These are phyloP conservation scores for Danio kyathit DNA, from an alignment of 2,797 vertebrate genomes.

Conservation along the genomic window DNA sequence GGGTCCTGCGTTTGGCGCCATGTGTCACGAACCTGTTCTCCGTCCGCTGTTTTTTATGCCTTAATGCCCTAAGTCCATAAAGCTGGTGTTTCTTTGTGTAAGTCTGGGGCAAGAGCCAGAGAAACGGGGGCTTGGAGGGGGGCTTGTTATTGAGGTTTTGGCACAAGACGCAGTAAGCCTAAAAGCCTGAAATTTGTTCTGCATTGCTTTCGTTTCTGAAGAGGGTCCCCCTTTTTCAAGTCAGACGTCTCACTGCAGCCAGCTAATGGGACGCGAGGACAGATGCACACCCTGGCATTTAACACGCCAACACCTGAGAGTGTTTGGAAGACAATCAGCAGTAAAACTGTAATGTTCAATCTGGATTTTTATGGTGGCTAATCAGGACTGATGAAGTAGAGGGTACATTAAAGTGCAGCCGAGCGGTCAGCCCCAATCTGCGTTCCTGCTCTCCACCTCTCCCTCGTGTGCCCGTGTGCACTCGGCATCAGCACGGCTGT, in stretches of 20 bases:
- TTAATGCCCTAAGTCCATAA: slow-evolving; percentile 60
- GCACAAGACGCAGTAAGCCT: slow-evolving; percentile 57
- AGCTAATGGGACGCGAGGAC: slow-evolving; percentile 24
- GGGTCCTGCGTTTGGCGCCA: slow-evolving; percentile 1
- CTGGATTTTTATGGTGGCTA: slow-evolving; percentile 55
- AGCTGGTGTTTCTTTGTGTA: slow-evolving; percentile 63
- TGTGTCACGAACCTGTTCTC: slow-evolving; percentile 40
- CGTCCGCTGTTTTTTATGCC: slow-evolving; percentile 48
- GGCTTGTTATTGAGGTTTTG: slow-evolving; percentile 61
- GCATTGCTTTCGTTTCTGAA: slow-evolving; percentile 35
- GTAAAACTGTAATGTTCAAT: slow-evolving; percentile 49
- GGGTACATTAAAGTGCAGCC: slow-evolving; percentile 58
- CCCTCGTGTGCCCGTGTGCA: slow-evolving; percentile 42
- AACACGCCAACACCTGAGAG: slow-evolving; percentile 49
- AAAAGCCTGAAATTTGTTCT: slow-evolving; percentile 59
- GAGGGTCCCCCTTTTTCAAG: slow-evolving; percentile 36
- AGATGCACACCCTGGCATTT: slow-evolving; percentile 31
- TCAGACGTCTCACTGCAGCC: slow-evolving; percentile 9
- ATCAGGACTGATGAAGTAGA: slow-evolving; percentile 60
- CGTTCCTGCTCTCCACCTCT: slow-evolving; percentile 37
- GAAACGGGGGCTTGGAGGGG: slow-evolving; percentile 35
- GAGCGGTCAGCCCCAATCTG: slow-evolving; percentile 66
- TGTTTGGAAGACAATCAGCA: slow-evolving; percentile 46
- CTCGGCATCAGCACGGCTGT: slow-evolving; percentile 45
- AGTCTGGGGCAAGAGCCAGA: slow-evolving; percentile 64